phyloP scores from a whole-genome alignment of 2,888 invertebrate genomes.

The Ophraella communa region DNA sequence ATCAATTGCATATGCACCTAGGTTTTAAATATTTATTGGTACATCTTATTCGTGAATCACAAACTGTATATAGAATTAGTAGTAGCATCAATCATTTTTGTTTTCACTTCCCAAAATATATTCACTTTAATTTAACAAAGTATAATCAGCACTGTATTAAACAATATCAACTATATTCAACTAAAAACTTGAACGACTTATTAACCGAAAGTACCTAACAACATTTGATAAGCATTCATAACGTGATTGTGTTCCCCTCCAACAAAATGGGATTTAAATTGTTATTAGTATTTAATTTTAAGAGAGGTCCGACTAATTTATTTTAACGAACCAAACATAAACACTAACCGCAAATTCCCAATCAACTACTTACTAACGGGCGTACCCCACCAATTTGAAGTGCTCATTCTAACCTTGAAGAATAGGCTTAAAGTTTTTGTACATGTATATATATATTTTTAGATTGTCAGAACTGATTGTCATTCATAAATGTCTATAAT shows the following conservation, averaged over 20 bases:
- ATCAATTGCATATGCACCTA: constrained; percentile 39
- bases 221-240: constrained; percentile 24
- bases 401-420: neutral
- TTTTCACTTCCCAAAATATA: neutral
- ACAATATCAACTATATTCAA: neutral
- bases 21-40: constrained; percentile 35
- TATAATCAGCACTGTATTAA: constrained; percentile 1
- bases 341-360: neutral
- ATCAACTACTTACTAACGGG: neutral
- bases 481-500: too few species aligned
- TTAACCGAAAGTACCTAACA: constrained; percentile 8
- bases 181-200: constrained; percentile 7
- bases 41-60: constrained; percentile 18
- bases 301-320: neutral
- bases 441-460: too few species aligned
- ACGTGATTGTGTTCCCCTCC: constrained; percentile 28
- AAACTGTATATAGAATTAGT: constrained; percentile 6
- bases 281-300: neutral
- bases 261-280: constrained; percentile 34
- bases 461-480: constrained; percentile 4
- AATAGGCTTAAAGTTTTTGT: neutral
- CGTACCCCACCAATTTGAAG: neutral
- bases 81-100: neutral
- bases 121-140: constrained; percentile 7
- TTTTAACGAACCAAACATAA: neutral